Conservation (phyloP, 2,888 invertebrate species). For the Xestia ashworthii region DNA sequence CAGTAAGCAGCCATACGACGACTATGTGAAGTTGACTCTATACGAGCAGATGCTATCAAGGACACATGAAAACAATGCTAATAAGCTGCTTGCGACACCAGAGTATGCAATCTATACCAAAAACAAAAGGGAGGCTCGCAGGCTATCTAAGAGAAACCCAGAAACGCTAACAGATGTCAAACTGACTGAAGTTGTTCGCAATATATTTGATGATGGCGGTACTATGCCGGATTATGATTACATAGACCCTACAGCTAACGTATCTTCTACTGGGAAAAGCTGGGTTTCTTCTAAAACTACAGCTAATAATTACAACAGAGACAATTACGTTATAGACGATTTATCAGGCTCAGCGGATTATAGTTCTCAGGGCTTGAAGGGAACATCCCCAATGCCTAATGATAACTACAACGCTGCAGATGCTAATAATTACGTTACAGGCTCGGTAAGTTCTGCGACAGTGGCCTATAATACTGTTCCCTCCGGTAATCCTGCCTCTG, state of each 20-base stretch:
- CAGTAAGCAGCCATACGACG: constrained; percentile 69
- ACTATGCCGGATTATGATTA: constrained; percentile 67
- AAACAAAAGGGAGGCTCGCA: constrained; percentile 49
- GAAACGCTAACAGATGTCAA: constrained; percentile 66
- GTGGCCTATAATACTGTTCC: background rate
- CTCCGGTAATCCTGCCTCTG: constrained; percentile 31
- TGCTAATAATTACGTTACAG: background rate
- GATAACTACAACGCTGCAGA: background rate
- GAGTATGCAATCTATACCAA: constrained; percentile 22
- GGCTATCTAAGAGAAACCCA: constrained; percentile 66
- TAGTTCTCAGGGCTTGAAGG: background rate
- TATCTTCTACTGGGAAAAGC: background rate
- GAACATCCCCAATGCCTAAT: too few species aligned
- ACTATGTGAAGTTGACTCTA: constrained; percentile 75
- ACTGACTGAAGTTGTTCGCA: constrained; percentile 61
- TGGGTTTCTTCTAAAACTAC: background rate
- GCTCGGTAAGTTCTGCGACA: background rate
- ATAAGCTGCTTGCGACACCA: constrained; percentile 70
- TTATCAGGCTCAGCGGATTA: background rate
- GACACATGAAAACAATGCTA: constrained; percentile 73
- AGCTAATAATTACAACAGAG: constrained; percentile 1
- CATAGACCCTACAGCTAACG: constrained; percentile 37
- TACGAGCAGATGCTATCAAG: constrained; percentile 78
- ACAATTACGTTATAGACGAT: constrained; percentile 13
- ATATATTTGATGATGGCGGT: constrained; percentile 66